These are phyloP conservation scores for Agonum fuliginosum DNA, from an alignment of 2,888 invertebrate species.

Conservation along the genomic window DNA sequence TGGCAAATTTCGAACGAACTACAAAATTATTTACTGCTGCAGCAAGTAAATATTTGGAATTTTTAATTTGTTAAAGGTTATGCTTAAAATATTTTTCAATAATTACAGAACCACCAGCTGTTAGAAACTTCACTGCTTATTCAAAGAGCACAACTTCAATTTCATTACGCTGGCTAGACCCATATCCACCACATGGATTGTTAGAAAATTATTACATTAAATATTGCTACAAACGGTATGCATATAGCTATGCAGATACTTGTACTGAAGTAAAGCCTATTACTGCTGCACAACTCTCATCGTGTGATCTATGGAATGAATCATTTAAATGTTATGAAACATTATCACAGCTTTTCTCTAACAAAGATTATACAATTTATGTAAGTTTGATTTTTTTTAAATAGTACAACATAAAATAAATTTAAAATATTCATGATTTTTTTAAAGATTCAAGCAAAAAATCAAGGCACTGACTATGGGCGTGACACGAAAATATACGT, in stretches of 20 bases:
- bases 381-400: conserved; percentile 33
- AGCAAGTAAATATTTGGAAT: conserved; percentile 2
- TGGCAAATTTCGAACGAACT: conserved; percentile 2
- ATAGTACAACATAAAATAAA: background rate
- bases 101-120: conserved; percentile 46
- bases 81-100: background rate
- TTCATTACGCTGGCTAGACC: conserved; percentile 52
- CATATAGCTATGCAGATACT: no score
- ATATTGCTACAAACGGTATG: conserved; percentile 5
- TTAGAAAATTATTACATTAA: conserved; percentile 32
- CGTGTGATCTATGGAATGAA: conserved; percentile 42
- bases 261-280: no score
- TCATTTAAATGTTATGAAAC: conserved; percentile 8
- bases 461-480: no score
- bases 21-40: background rate
- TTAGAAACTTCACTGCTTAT: conserved; percentile 44
- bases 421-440: background rate
- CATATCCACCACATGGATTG: conserved; percentile 55
- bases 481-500: no score
- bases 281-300: background rate
- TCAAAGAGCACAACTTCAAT: conserved; percentile 34
- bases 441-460: conserved; percentile 26
- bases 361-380: background rate
- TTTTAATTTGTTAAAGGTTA: background rate
- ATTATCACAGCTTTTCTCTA: background rate